Evolutionary conservation across 2,113 vertebrate species (phyloP), one percentile per base, ranked within the genome.

Genomic region (Numenius arquata): DNA sequence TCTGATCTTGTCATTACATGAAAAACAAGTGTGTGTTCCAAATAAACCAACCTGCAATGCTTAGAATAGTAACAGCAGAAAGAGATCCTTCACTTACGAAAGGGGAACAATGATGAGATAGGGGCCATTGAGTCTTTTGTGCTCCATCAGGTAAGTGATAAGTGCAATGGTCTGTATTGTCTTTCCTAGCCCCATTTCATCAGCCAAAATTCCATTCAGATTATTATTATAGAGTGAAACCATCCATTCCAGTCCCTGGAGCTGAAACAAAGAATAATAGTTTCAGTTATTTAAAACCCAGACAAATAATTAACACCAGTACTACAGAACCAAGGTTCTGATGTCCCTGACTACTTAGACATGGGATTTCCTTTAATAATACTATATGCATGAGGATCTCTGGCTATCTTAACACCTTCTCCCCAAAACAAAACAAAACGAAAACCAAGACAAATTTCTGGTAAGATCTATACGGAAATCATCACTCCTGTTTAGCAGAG

Each of bases 181-280:
- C 97, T 99, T 99, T 91, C 99, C 99, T 5, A 99, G 98, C 27
- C 99, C 99, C 99, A 99, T 99, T 97, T 99, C 99, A 90, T 99
- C 99, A 63, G 99, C 99, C 96, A 99, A 98, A 98, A 99, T 99
- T 87, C 99, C 99, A 62, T 99, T 99, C 74, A 99, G 97, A 96
- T 99, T 99, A 98, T 99, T 99, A 98, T 99, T 99, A 97, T 99
- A 99, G 58, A 99, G 97, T 30, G 99, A 99, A 96, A 99, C 99
- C 99, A 99, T 99, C 99, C 99, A 99, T 95, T 99, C 99, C 95
- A 99, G 97, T 18, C 99, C 99, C 96, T 99, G 99, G 85, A 99
- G 89, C 99, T 99, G 91, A 98, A 97, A 98, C 65, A 55, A 97
- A 95, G 86, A 95, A 81, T 62, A 96, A 85, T 61, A 63, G 47